Percentiles rank a stretch among this genome's conserved stretches.
Conservation (phyloP, 2,888 invertebrate species). For the Tethea ocularis region DNA sequence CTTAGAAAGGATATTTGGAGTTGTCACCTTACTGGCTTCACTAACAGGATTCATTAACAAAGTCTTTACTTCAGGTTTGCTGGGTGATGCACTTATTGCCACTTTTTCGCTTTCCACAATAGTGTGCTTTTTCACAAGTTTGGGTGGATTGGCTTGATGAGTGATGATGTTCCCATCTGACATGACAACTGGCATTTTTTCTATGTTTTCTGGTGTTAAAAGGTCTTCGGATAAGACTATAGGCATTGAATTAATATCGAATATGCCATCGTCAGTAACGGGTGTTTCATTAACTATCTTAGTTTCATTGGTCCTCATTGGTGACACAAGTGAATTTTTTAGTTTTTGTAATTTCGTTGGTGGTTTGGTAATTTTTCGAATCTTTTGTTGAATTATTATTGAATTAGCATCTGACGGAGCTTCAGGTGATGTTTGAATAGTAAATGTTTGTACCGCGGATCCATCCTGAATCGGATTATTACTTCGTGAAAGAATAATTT, state of each 20-base stretch:
- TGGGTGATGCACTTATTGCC: slow-evolving; percentile 45
- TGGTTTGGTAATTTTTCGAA: slow-evolving; percentile 65
- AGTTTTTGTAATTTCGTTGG: slow-evolving; percentile 65
- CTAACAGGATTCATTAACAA: slow-evolving; percentile 64
- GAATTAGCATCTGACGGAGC: slow-evolving; percentile 60
- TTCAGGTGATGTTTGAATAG: slow-evolving; percentile 70
- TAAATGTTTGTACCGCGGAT: slow-evolving; percentile 71
- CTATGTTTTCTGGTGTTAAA: slow-evolving; percentile 86
- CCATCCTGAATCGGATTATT: slow-evolving; percentile 60
- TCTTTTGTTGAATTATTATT: slow-evolving; percentile 71
- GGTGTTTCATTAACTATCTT: slow-evolving; percentile 43
- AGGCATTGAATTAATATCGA: slow-evolving; percentile 91
- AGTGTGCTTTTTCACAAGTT: slow-evolving; percentile 59
- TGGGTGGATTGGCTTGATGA: slow-evolving; percentile 53
- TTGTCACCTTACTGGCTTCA: slow-evolving; percentile 63
- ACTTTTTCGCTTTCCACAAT: slow-evolving; percentile 61
- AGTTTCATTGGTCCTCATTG: slow-evolving; percentile 42
- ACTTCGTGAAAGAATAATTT: slow-evolving; percentile 70
- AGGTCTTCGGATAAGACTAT: slow-evolving; percentile 89
- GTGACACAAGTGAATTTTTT: slow-evolving; percentile 60
- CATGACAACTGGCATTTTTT: slow-evolving; percentile 87
- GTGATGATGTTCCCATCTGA: slow-evolving; percentile 71
- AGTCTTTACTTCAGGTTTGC: slow-evolving; percentile 69
- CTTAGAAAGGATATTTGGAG: slow-evolving; percentile 80
- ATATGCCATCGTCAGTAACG: slow-evolving; percentile 72